Conservation (phyloP, 2,113 vertebrate genomes). For the Trematomus loennbergii region DNA sequence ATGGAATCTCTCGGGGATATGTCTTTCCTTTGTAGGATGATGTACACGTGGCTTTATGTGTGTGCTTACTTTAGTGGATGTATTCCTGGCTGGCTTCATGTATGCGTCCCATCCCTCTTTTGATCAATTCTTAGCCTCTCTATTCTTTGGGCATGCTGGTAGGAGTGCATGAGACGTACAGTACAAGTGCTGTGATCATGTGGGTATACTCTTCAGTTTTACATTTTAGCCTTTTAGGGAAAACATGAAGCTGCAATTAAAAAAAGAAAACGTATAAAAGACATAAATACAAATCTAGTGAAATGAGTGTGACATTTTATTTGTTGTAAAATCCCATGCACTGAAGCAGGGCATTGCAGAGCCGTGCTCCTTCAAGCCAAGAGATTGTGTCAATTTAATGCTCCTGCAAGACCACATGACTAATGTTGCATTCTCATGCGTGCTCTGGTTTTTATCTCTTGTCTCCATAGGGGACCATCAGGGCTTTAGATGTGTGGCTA, state of each 20-base stretch:
- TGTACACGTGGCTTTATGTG: constrained; percentile 44
- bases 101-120: constrained; percentile 40
- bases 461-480: constrained; percentile 61
- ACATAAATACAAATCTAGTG: background rate
- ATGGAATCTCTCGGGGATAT: constrained; percentile 63
- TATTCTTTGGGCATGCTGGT: constrained; percentile 42
- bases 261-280: background rate
- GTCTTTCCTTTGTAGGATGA: constrained; percentile 56
- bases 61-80: constrained; percentile 15
- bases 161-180: constrained; percentile 44
- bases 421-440: constrained; percentile 56
- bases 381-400: constrained; percentile 40
- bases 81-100: constrained; percentile 36
- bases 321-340: constrained; percentile 4
- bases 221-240: constrained; percentile 40
- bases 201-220: constrained; percentile 35
- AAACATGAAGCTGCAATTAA: background rate
- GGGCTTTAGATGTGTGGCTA: constrained; percentile 52
- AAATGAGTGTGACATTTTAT: background rate
- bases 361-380: background rate
- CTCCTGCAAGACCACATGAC: constrained; percentile 47
- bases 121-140: constrained; percentile 41
- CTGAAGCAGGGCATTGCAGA: background rate
- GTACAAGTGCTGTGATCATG: constrained; percentile 39
- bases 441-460: constrained; percentile 63